Base-by-base conservation (phyloP, 1,140 invertebrate genomes). In the Tribolium madens region DNA sequence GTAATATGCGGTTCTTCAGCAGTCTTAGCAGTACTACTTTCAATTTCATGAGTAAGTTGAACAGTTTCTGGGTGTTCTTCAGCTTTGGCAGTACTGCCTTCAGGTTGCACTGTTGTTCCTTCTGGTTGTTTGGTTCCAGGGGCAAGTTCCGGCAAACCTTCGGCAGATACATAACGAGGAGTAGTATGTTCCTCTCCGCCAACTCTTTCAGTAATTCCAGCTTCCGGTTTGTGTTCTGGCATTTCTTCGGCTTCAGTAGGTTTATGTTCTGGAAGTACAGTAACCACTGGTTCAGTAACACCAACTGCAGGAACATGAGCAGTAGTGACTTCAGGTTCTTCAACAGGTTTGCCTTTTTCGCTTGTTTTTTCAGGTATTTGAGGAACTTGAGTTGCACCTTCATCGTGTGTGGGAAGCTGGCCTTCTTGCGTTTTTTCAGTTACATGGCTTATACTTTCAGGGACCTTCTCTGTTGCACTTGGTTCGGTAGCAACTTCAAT, bases 81-180 rank as follows among this genome's bases (percentile, higher is more conserved):
- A 13, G 12, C 70, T 76, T 42, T 42, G 80, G 79, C 47, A 42
- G 17, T 46, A 52, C 69, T 72, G 77, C 75, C n/a, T 75, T 72
- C 52, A 72, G 33, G 31, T 68, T 4, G 13, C 46, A 64, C 14
- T 77, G 74, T 71, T 74, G 21, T 31, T 42, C n/a, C 36, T 42
- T 42, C 36, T n/a, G 36, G 7, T 42, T 26, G 21, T 26, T 26
- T 0, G 6, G 21, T 26, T 3, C 21, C 21, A 4, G 21, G 21
- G 3, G 21, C 21, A 26, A 4, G 21, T 5, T 26, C 21, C 21
- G 21, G 21, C 6, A 26, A 26, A 3, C 21, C 21, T 26, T 26
- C 21, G 21, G 0, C 21, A 26, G 21, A 5, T 5, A 15, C n/a
- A 15, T 52, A 52, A 12, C 3, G 12, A 52, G 50, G 50, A 52